Conservation (phyloP, 2,888 invertebrate genomes). For the Epirrhoe tristata region DNA sequence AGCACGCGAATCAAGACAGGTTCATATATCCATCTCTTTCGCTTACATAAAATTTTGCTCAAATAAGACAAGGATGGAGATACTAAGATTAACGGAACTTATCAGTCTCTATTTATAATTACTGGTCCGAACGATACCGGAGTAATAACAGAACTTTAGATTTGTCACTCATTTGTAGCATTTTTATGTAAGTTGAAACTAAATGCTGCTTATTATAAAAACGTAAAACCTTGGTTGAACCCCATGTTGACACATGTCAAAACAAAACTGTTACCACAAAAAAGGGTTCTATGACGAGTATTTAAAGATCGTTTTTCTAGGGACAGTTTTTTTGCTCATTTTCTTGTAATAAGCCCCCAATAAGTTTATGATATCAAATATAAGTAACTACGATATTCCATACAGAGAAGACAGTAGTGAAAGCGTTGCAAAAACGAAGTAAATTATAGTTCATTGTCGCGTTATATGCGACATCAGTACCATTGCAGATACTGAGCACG, state of each 20-base stretch:
- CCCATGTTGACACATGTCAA: too few relatives aligned
- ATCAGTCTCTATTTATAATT: constrained; percentile 77
- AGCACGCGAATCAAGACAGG: constrained; percentile 62
- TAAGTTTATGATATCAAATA: not conserved
- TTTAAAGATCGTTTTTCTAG: too few relatives aligned
- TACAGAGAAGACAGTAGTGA: not conserved
- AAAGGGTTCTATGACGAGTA: too few relatives aligned
- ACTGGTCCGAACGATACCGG: constrained; percentile 61
- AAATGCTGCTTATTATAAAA: too few relatives aligned
- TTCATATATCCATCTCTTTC: constrained; percentile 56
- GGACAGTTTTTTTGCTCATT: too few relatives aligned
- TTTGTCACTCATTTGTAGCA: constrained; percentile 46
- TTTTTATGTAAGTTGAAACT: constrained; percentile 46
- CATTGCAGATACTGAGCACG: not conserved
- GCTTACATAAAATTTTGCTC: constrained; percentile 23
- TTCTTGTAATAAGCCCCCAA: too few relatives aligned
- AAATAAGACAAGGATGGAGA: constrained; percentile 50
- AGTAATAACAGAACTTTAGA: constrained; percentile 60
- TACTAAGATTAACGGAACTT: constrained; percentile 67
- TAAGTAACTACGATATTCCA: not conserved
- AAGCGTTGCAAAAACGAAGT: not conserved
- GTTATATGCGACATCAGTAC: not conserved
- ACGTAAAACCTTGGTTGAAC: too few relatives aligned
- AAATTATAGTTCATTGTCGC: not conserved
- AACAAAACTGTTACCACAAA: too few relatives aligned